Evolutionary conservation across 2,888 invertebrate species (phyloP), one percentile per base, ranked within the genome.

Genomic region (Lycocerus yunnanus): DNA sequence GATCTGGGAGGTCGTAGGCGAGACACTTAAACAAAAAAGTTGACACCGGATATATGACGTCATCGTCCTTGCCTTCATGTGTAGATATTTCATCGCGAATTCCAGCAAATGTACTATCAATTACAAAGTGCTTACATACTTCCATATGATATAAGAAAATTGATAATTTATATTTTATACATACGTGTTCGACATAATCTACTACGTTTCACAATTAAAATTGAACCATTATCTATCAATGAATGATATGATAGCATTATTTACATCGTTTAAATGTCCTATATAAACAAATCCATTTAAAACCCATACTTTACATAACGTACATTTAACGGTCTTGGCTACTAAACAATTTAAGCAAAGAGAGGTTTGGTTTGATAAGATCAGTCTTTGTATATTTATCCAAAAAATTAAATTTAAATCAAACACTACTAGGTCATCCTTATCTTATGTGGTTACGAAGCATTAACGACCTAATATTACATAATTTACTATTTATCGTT

Each of bases 11-110:
- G 77, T 77, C 75, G 73, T 73, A 73, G 69, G 71, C 72, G 75
- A 77, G 77, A 77, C 78, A 72, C 58, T 66, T 72, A 76, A 79
- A 80, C 79, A 80, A 80, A 80, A 80, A 80, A 77, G 78, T 78
- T 80, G 77, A 80, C 78, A 81, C 80, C 81, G 81, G 81, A 81
- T 81, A 80, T 81, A 78, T 80, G 80, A 80, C 80, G 80, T 81
- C 81, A 81, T 70, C 78, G 77, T 75, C 78, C 78, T 79, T 79
- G 77, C 71, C 75, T 78, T 76, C 76, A 78, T 74, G 77, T 77
- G 77, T 70, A 72, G 71, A 72, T 70, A 72, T 66, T 72, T 69
- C 69, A 72, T 74, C 72, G 69, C 72, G 69, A 61, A 74, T 76
- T 69, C 24, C 59, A 60, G 67, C 66, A 68, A 59, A 71, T 69